A percentile compares a stretch with the other conserved stretches of the same genome.
These are phyloP conservation scores for Amblyraja radiata DNA, from an alignment of 2,797 vertebrate genomes.

Conservation along the genomic window DNA sequence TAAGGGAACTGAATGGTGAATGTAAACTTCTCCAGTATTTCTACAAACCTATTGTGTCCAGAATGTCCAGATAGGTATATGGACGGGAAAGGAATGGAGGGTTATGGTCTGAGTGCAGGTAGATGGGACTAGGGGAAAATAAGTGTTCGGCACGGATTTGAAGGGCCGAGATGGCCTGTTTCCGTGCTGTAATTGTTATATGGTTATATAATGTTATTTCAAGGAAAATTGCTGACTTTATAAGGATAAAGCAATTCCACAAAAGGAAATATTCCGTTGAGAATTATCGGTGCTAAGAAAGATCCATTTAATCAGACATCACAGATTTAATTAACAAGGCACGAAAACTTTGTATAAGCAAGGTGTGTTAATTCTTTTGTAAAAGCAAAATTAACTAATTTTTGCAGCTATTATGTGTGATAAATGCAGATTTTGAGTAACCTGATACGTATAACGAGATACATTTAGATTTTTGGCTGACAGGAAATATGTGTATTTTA, in stretches of 20 bases:
- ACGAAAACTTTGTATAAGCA: background rate
- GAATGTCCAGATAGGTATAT: no score
- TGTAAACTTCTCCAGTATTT: background rate
- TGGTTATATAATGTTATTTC: no score
- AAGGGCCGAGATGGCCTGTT: no score
- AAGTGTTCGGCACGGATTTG: no score
- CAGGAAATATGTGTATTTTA: background rate
- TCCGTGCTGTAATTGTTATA: no score
- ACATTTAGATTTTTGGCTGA: background rate
- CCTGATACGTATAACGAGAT: background rate
- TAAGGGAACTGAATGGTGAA: background rate
- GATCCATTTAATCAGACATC: background rate
- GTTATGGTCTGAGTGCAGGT: no score
- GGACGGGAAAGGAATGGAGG: no score
- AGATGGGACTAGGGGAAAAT: no score
- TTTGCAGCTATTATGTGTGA: background rate
- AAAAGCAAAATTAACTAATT: background rate
- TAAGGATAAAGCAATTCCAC: background rate
- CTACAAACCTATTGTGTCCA: background rate
- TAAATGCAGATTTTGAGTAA: background rate
- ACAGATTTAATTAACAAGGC: background rate
- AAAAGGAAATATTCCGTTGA: background rate
- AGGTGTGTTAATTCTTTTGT: conserved; percentile 4
- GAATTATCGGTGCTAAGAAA: background rate
- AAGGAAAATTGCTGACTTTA: background rate